Evolutionary conservation across 2,113 vertebrate genomes (phyloP), one percentile per base, ranked within the genome.

Genomic region (Mugil cephalus): DNA sequence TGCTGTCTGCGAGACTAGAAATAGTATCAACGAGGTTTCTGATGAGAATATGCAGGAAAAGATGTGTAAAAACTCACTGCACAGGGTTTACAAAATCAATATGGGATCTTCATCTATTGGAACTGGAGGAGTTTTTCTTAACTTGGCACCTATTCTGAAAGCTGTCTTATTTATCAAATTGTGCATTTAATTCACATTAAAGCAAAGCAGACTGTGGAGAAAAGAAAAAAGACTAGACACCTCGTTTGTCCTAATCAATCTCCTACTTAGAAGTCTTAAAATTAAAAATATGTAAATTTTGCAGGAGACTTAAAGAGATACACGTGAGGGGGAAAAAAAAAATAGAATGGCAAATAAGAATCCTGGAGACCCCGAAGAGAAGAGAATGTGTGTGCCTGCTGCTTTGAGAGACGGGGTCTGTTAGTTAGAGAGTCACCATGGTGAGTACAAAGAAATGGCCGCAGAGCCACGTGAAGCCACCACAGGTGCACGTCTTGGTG

Each of bases 371-470:
- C 18, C 52, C 51, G 59, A 80, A 46, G 42, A 39, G 69, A n/a
- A n/a, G n/a, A n/a, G 45, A 69, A 64, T 71, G 63, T 40, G 14
- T 55, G 30, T 36, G 63, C 38, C 40, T 55, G 74, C 36, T 36
- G 46, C 47, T 48, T 17, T 63, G 21, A 69, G 70, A 47, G 40
- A 69, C 48, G 47, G 64, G 39, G 47, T 42, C 51, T 73, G 53
- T 77, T 76, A 52, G 84, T 82, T 77, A 75, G 43, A 68, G 59
- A 64, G 56, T 69, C 51, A 43, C 59, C 76, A 68, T 84, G 75
- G 70, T 58, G 81, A 87, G 77, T 68, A 79, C 61, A 83, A 75
- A 84, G 70, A 59, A 78, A 43, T 9, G 61, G n/a, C 83, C 70
- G 76, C 54, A 68, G 82, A 79, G 58, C 38, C 71, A 69, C 74